phyloP scores from a whole-genome alignment of 2,113 vertebrate genomes.

The Plecotus auritus region DNA sequence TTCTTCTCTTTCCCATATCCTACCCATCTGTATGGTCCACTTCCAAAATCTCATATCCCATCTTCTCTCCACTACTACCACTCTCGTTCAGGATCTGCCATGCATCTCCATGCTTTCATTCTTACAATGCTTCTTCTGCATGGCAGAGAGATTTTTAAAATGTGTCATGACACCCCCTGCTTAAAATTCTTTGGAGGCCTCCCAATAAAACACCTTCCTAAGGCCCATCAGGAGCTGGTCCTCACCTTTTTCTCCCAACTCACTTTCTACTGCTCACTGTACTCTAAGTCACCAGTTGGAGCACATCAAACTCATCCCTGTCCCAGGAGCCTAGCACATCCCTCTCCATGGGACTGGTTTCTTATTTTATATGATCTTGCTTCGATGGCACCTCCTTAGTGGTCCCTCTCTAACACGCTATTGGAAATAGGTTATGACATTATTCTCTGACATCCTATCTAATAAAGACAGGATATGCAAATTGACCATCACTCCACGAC shows the following conservation, averaged over 20 bases:
- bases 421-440: neutral
- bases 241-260: neutral
- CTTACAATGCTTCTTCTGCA: neutral
- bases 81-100: neutral
- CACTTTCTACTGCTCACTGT: neutral
- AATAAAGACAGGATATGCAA: no score
- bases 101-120: neutral
- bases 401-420: neutral
- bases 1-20: neutral
- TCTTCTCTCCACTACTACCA: neutral
- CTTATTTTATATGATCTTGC: neutral
- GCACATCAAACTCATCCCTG: neutral
- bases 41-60: neutral
- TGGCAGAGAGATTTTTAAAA: neutral
- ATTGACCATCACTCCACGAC: no score
- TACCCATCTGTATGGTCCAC: neutral
- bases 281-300: neutral
- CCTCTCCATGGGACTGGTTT: neutral
- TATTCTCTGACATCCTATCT: neutral
- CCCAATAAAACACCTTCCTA: neutral
- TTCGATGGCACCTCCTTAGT: neutral
- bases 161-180: neutral
- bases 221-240: neutral
- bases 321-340: neutral
- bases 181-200: neutral